Conservation (phyloP, 1,140 invertebrate genomes). For the Drosophila lacertosa region DNA sequence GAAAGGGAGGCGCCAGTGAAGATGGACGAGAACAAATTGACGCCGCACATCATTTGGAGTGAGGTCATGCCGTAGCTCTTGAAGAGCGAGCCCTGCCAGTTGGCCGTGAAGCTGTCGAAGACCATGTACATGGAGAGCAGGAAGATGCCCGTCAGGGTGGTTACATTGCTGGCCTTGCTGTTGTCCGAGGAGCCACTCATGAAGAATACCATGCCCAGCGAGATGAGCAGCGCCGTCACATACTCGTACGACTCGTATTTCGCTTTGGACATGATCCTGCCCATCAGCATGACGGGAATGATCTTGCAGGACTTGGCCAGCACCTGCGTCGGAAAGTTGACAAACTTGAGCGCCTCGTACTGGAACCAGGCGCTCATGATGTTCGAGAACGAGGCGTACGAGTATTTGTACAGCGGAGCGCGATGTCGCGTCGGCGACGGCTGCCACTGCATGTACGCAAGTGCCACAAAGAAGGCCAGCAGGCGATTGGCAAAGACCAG, state of each 20-base stretch:
- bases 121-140: slow-evolving; percentile 95
- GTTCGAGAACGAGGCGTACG: slow-evolving; percentile 98
- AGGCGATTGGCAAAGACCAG: slow-evolving; percentile 97
- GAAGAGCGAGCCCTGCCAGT: slow-evolving; percentile 98
- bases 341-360: slow-evolving; percentile 99
- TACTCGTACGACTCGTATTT: slow-evolving; percentile 98
- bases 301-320: slow-evolving; percentile 97
- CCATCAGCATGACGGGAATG: slow-evolving; percentile 98
- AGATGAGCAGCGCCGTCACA: slow-evolving; percentile 94
- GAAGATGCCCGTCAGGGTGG: slow-evolving; percentile 94
- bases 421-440: slow-evolving; percentile 88
- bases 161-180: slow-evolving; percentile 86
- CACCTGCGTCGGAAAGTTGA: slow-evolving; percentile 98
- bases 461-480: slow-evolving; percentile 91
- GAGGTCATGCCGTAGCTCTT: slow-evolving; percentile 92
- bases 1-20: slow-evolving; percentile 95
- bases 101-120: slow-evolving; percentile 99
- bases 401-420: slow-evolving; percentile 97
- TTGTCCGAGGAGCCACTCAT: slow-evolving; percentile 89
- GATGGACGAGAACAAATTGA: slow-evolving; percentile 97
- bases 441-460: slow-evolving; percentile 85
- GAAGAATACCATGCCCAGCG: slow-evolving; percentile 96
- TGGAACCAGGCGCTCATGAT: slow-evolving; percentile 99
- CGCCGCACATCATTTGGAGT: slow-evolving; percentile 99
- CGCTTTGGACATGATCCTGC: slow-evolving; percentile 94